Percentiles rank a stretch among this genome's conserved stretches.
Conservation (phyloP, 1,140 invertebrate genomes). For the Hestina assimilis region DNA sequence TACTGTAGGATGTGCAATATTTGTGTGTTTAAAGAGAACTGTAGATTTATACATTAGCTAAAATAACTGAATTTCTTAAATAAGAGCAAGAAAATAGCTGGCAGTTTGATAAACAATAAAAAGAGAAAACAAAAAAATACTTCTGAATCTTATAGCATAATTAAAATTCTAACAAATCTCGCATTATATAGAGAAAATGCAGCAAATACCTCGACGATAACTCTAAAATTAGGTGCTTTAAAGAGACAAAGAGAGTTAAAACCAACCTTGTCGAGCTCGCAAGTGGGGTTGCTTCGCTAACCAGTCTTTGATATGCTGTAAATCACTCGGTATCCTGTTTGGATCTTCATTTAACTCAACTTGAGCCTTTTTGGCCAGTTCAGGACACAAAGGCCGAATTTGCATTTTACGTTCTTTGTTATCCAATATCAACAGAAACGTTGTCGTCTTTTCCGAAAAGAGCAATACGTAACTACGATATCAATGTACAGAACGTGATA, state of each 20-base stretch:
- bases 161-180: no score
- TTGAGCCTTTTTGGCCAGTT: conserved; percentile 73
- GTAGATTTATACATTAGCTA: no score
- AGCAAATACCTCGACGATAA: no score
- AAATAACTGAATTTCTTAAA: no score
- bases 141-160: no score
- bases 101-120: no score
- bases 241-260: not conserved
- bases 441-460: not conserved
- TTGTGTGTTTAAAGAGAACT: no score
- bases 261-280: conserved; percentile 53
- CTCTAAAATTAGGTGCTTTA: no score
- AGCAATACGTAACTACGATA: not conserved
- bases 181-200: no score
- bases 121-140: no score
- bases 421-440: not conserved
- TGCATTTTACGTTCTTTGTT: conserved; percentile 16
- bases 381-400: conserved; percentile 32
- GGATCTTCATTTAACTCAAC: conserved; percentile 81
- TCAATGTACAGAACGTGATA: not conserved
- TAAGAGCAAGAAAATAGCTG: no score
- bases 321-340: conserved; percentile 73
- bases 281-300: conserved; percentile 82
- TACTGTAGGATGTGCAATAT: no score
- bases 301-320: conserved; percentile 81